phyloP scores from a whole-genome alignment of 2,888 invertebrate species.

The Iselma pallidipennis region DNA sequence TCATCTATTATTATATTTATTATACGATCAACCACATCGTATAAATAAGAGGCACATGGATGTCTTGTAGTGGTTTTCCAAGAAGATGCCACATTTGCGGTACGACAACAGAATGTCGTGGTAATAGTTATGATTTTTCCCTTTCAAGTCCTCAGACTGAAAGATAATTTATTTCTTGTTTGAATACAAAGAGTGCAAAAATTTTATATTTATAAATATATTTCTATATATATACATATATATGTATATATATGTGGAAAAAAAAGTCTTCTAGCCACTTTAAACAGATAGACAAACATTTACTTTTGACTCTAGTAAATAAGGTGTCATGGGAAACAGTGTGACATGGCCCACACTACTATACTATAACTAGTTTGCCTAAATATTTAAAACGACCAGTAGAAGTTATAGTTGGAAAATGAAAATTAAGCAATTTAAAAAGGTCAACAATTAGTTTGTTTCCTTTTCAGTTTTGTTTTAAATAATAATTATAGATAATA shows the following conservation, averaged over 20 bases:
- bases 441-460: background rate
- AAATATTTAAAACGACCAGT: background rate
- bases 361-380: background rate
- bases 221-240: no score
- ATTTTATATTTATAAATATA: background rate
- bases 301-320: background rate
- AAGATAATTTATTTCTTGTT: no score
- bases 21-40: background rate
- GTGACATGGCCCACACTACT: background rate
- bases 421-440: background rate
- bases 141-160: background rate
- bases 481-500: background rate
- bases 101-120: background rate
- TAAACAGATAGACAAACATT: background rate
- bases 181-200: background rate
- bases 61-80: background rate
- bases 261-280: background rate
- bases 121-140: background rate
- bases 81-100: conserved; percentile 1
- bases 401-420: background rate
- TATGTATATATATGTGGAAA: no score
- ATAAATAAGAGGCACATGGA: background rate
- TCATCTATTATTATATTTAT: background rate
- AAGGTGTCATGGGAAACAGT: background rate
- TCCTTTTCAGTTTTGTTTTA: background rate